Evolutionary conservation across 1,140 invertebrate species (phyloP).

Genomic region (Philotrypesis tridentata): DNA sequence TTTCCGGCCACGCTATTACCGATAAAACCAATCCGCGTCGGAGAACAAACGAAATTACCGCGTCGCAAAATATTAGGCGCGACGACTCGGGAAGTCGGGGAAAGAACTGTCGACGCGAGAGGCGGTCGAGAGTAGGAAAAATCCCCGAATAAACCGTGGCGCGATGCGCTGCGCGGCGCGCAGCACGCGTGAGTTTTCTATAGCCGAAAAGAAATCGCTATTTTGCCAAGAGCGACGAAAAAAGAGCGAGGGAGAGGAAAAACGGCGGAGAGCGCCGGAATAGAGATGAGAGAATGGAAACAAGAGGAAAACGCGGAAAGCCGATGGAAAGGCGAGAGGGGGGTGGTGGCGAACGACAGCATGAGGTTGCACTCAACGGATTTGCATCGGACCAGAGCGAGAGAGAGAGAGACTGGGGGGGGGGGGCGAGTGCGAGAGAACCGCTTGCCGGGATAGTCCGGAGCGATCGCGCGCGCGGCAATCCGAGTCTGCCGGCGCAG

Average conservation of each 20-base stretch:
- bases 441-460: background rate
- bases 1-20: too few relatives aligned
- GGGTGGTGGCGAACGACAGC: conserved; percentile 30
- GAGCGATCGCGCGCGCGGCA: conserved; percentile 8
- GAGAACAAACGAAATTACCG: too few relatives aligned
- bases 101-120: too few relatives aligned
- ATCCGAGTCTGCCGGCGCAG: background rate
- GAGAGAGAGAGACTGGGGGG: background rate
- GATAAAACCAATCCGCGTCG: too few relatives aligned
- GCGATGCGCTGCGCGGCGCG: too few relatives aligned
- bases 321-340: background rate
- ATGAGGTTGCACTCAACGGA: conserved; percentile 56
- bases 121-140: too few relatives aligned
- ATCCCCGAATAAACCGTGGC: too few relatives aligned
- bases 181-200: too few relatives aligned
- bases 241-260: background rate
- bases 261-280: background rate
- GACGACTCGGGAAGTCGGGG: too few relatives aligned
- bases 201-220: background rate
- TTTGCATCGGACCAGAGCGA: conserved; percentile 48
- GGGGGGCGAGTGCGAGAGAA: too few relatives aligned
- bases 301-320: background rate
- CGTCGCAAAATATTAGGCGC: too few relatives aligned
- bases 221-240: background rate
- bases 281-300: background rate